Conservation (phyloP, 1,140 invertebrate genomes). For the Neodiprion pinetum region DNA sequence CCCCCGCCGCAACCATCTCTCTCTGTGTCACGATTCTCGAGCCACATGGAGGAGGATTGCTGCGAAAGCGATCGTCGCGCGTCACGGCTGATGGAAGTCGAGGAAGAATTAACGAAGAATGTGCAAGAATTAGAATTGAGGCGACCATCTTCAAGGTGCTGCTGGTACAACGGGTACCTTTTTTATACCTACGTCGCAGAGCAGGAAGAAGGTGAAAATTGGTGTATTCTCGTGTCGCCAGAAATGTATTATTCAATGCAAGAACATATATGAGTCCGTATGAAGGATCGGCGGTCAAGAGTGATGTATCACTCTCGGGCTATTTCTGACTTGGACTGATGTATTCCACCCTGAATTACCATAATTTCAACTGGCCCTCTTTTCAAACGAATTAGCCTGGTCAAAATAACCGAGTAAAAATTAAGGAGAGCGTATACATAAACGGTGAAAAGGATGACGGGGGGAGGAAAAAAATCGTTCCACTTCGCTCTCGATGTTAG, state of each 20-base stretch:
- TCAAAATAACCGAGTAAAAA: slow-evolving; percentile 4
- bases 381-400: slow-evolving; percentile 7
- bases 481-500: too few species aligned
- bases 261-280: slow-evolving; percentile 1
- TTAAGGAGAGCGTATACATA: neutral
- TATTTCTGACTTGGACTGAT: slow-evolving; percentile 18
- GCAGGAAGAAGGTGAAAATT: neutral
- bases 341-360: slow-evolving; percentile 12
- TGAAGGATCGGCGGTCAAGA: slow-evolving; percentile 13
- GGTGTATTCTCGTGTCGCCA: neutral
- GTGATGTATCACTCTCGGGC: slow-evolving; percentile 12
- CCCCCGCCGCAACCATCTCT: too few species aligned
- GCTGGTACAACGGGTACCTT: neutral
- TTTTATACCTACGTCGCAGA: neutral
- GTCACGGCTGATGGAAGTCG: too few species aligned
- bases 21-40: too few species aligned
- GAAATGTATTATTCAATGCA: slow-evolving; percentile 1
- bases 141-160: too few species aligned
- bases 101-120: too few species aligned
- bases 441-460: neutral
- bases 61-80: too few species aligned
- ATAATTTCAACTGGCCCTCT: slow-evolving; percentile 11
- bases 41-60: too few species aligned
- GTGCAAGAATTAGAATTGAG: too few species aligned
- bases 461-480: too few species aligned